Evolutionary conservation across 2,888 invertebrate genomes (phyloP).

Genomic region (Tetanocera ferruginea): DNA sequence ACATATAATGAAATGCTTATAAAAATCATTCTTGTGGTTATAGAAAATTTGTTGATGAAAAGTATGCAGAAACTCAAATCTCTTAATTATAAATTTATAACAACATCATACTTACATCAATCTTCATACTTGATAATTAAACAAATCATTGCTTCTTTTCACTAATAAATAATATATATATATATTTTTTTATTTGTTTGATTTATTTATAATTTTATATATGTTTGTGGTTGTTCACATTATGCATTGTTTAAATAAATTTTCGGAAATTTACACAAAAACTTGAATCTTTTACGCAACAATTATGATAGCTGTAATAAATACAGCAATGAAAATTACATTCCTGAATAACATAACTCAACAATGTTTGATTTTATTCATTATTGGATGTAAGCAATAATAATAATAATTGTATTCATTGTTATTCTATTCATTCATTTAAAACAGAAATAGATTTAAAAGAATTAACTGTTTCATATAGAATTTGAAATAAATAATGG

Average conservation of each 20-base stretch:
- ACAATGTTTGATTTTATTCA: neutral
- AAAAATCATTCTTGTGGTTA: too few relatives aligned
- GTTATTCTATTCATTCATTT: neutral
- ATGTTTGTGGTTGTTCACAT: neutral
- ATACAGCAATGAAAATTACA: neutral
- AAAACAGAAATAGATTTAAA: slow-evolving; percentile 5
- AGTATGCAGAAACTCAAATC: too few relatives aligned
- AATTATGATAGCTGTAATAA: neutral
- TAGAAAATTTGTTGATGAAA: too few relatives aligned
- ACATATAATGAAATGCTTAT: too few relatives aligned
- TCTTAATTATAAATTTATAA: too few relatives aligned
- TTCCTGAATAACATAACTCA: neutral
- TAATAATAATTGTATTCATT: neutral
- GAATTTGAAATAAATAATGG: slow-evolving; percentile 12
- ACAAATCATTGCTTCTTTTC: neutral
- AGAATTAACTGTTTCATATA: slow-evolving; percentile 10
- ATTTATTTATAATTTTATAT: slow-evolving; percentile 17
- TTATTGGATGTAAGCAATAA: neutral
- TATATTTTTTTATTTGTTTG: slow-evolving; percentile 22
- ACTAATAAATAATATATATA: slow-evolving; percentile 41
- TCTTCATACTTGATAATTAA: neutral
- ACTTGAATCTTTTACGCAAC: neutral
- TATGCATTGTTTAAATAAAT: slow-evolving; percentile 14
- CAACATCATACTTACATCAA: too few relatives aligned
- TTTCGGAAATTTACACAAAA: slow-evolving; percentile 16